These are phyloP conservation scores for Ascaphus truei DNA, from an alignment of 2,113 vertebrate species.

Conservation along the genomic window DNA sequence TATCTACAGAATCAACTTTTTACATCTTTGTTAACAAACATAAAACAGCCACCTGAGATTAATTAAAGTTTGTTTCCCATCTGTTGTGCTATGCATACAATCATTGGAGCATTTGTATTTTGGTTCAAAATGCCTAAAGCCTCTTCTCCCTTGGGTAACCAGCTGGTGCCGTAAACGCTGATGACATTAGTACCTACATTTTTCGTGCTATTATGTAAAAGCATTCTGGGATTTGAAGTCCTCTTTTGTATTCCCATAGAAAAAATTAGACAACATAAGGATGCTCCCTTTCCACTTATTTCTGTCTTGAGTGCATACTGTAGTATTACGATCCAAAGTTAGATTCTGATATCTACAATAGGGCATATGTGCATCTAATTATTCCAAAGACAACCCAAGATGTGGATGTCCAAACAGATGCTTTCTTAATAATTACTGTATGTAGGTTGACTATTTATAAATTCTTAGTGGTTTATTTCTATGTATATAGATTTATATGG, in stretches of 20 bases:
- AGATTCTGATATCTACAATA: too few relatives aligned
- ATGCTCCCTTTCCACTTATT: neutral
- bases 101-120: slow-evolving; percentile 29
- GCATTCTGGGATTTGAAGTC: neutral
- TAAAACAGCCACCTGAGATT: slow-evolving; percentile 35
- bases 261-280: neutral
- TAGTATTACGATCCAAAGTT: too few relatives aligned
- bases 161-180: slow-evolving; percentile 17
- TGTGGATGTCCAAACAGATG: too few relatives aligned
- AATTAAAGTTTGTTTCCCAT: slow-evolving; percentile 32
- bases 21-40: slow-evolving; percentile 37
- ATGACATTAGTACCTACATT: slow-evolving; percentile 30
- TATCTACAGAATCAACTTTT: slow-evolving; percentile 8
- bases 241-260: neutral
- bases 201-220: slow-evolving; percentile 22
- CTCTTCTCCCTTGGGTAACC: slow-evolving; percentile 6
- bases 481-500: too few relatives aligned
- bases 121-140: slow-evolving; percentile 4
- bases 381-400: too few relatives aligned
- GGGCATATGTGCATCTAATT: too few relatives aligned
- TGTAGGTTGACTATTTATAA: too few relatives aligned
- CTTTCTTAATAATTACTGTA: too few relatives aligned
- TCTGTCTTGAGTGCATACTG: neutral
- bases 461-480: too few relatives aligned
- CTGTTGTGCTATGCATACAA: slow-evolving; percentile 23